These are phyloP conservation scores for Bos javanicus DNA, from an alignment of 2,113 vertebrate genomes.

Conservation along the genomic window DNA sequence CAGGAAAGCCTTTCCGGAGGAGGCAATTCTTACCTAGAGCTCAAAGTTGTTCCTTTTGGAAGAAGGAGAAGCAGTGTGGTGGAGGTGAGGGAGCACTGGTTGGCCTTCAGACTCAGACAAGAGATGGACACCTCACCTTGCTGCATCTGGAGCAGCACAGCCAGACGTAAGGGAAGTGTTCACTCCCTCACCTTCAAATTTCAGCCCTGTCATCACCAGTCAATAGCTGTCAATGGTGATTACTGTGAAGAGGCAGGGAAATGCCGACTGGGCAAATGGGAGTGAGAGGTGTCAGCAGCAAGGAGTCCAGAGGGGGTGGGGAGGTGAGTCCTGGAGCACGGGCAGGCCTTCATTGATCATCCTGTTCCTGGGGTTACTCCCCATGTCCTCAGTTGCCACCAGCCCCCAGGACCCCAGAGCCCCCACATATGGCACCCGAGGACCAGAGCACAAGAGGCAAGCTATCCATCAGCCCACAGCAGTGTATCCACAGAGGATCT, in stretches of 20 bases:
- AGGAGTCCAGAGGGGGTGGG: neutral
- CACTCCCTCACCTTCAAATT: neutral
- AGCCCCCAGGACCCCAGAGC: neutral
- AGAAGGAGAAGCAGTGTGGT: neutral
- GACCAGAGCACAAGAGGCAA: neutral
- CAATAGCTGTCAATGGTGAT: constrained; percentile 51
- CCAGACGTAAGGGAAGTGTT: neutral
- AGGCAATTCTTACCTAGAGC: neutral
- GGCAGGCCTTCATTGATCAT: neutral
- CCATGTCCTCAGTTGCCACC: neutral
- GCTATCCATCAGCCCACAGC: fast-evolving
- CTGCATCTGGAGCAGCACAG: neutral
- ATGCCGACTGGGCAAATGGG: neutral
- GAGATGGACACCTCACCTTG: fast-evolving
- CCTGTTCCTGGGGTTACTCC: neutral
- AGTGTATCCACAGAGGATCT: neutral
- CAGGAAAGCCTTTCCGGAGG: neutral
- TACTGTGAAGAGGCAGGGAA: neutral
- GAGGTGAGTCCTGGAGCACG: neutral
- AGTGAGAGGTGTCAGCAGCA: neutral
- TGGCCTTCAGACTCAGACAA: neutral
- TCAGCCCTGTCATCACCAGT: neutral
- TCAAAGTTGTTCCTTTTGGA: neutral
- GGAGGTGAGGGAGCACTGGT: fast-evolving
- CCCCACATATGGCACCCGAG: neutral